Evolutionary conservation across 1,140 invertebrate genomes (phyloP), one percentile per base, ranked within the genome.

Genomic region (Papilio aristodemus): DNA sequence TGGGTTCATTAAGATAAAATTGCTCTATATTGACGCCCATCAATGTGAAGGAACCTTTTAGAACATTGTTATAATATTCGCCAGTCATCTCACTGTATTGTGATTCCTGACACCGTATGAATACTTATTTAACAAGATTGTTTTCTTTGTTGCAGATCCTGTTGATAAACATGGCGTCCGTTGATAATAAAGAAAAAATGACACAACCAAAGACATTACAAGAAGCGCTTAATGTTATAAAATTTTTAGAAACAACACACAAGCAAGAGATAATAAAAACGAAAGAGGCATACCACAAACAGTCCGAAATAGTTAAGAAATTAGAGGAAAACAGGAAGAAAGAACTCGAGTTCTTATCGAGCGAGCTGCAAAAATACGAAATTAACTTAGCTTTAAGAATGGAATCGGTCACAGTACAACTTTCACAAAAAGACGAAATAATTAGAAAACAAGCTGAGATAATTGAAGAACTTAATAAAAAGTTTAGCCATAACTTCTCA

Each of bases 291-390:
- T 75, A 80, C 54, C 68, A 76, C 4, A 90, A 90, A 77, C 87
- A 90, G 69, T 73, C 79, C 4, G 87, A 86, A 36, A 73, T 82
- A 22, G 80, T 89, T 64, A 91, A 88, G 66, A 87, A 87, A 68
- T 75, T 90, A 66, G 86, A 91, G 81, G 72, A 77, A 37, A 91
- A 83, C 50, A 85, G 89, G 68, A 90, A 87, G 75, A 89, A 80
- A 64, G 89, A 91, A 79, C 78, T 91, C 39, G 87, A 91, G 71
- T 91, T 85, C 71, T 70, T 91, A 59, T 84, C 87, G 6, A 78
- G 75, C 25, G 89, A 91, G 81, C 76, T 91, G 38, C 83, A 86
- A 71, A 91, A 90, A 74, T 90, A 91, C 54, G 89, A 91, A 85
- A 67, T 83, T 32, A 88, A 84, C 71, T 81, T 91, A 67, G 81